Percentiles rank a stretch among this genome's conserved stretches.
phyloP scores from a whole-genome alignment of 53 echinoderm and acorn worm species.

The Temnopleurus reevesii region DNA sequence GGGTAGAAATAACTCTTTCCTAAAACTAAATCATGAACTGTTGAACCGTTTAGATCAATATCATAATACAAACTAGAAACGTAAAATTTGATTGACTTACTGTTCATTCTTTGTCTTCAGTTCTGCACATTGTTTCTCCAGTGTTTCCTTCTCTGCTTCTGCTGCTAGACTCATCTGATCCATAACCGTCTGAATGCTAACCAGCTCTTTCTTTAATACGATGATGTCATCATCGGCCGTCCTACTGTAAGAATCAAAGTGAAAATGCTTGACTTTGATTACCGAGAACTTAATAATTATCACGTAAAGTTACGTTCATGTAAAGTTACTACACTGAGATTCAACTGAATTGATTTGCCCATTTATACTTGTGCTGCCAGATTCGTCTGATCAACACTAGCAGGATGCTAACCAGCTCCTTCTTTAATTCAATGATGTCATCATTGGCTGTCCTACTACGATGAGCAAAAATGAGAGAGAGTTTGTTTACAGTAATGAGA shows the following conservation, averaged over 20 bases:
- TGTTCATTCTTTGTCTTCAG: conserved; percentile 56
- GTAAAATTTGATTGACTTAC: conserved; percentile 43
- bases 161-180: conserved; percentile 81
- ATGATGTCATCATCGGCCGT: conserved; percentile 95
- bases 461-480: not conserved
- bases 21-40: too few relatives aligned
- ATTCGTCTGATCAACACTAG: conserved; percentile 80
- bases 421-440: conserved; percentile 82
- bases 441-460: conserved; percentile 73
- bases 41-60: too few relatives aligned
- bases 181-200: conserved; percentile 92
- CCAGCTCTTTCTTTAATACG: conserved; percentile 90
- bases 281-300: too few relatives aligned
- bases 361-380: conserved; percentile 73
- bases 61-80: too few relatives aligned
- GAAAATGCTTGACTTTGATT: not conserved
- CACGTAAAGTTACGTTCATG: too few relatives aligned
- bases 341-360: too few relatives aligned
- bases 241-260: conserved; percentile 17
- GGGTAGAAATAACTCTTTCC: too few relatives aligned
- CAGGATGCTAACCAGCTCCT: conserved; percentile 85
- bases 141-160: conserved; percentile 76
- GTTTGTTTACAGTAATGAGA: too few relatives aligned
- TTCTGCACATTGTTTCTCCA: conserved; percentile 65
- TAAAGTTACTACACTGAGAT: too few relatives aligned